Base-by-base conservation (phyloP, 92 coral and sea anemone genomes). In the Pocillopora grandis region DNA sequence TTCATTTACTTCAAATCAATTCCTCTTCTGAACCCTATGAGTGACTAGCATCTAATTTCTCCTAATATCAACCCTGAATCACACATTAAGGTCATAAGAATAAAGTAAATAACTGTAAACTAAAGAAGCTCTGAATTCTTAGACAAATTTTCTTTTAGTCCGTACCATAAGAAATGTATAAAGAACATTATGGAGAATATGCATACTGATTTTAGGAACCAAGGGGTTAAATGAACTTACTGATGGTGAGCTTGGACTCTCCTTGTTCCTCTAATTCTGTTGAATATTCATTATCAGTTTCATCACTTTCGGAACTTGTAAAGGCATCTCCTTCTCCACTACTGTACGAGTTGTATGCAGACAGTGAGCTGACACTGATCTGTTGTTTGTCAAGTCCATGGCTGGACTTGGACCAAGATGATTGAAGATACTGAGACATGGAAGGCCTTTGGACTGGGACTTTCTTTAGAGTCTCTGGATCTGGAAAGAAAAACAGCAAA, bases 261-360 rank as follows among this genome's bases (percentile, higher is more conserved):
- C 93, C 93, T 11, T 85, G 89, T 21, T 87, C 84, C 17, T 82
- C 78, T 1, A 66, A 69, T 12, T 56, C 80, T 66, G 65, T 63
- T 71, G 72, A 17, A 56, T 79, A 81, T 9, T 89, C 89, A 8
- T 86, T 83, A 2, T 67, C 76, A n/a, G 72, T 81, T 14, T 86
- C 88, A 12, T 72, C 87, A 76, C 80, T 82, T 21, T 80, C 85
- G 56, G 84, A 77, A 63, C 86, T 79, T 56, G 82, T 70, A 66
- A 89, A 91, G 17, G 72, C 81, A 17, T 90, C 95, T 55, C 62
- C 89, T 35, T 89, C 97, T 57, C 87, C 88, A 68, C 89, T 89
- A 74, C 93, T 89, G 35, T 84, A 91, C 17, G 95, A 73, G 62
- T 89, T 87, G 90, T 93, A 87, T 0, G 92, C 88, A 1, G 93